phyloP scores from a whole-genome alignment of 2,888 invertebrate species.

The Drosophila macrothrix region DNA sequence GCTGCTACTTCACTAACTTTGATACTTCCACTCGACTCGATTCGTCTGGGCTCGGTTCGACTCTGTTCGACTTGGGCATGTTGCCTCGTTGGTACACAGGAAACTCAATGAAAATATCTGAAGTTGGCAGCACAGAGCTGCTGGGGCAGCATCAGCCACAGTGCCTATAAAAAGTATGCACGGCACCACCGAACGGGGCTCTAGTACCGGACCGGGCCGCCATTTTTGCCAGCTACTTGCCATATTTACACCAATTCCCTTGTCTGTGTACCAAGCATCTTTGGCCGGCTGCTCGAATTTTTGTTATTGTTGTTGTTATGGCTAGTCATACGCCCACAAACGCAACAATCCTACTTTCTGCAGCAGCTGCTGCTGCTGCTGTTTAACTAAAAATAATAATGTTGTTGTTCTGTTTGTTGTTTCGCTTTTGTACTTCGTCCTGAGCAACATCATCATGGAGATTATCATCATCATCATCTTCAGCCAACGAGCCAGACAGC shows the following conservation, averaged over 20 bases:
- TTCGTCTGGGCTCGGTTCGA: conserved; percentile 51
- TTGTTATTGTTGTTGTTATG: conserved; percentile 28
- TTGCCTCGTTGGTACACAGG: conserved; percentile 52
- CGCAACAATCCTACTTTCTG: conserved; percentile 40
- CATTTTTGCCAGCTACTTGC: conserved; percentile 68
- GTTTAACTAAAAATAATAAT: conserved; percentile 67
- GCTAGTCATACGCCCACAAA: conserved; percentile 41
- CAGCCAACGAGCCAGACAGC: conserved; percentile 41
- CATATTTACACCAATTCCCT: conserved; percentile 78
- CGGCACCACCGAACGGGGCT: conserved; percentile 18
- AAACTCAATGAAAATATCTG: conserved; percentile 79
- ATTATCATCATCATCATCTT: conserved; percentile 3
- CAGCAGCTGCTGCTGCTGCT: conserved; percentile 35
- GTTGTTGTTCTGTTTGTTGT: conserved; percentile 41
- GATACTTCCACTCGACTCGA: conserved; percentile 79
- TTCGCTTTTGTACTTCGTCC: conserved; percentile 23
- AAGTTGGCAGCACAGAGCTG: conserved; percentile 58
- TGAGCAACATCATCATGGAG: conserved; percentile 53
- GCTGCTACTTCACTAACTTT: conserved; percentile 76
- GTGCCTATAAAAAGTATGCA: conserved; percentile 67
- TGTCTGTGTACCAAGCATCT: conserved; percentile 64
- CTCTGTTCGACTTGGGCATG: conserved; percentile 34
- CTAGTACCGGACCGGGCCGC: conserved; percentile 25
- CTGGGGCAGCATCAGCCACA: conserved; percentile 42
- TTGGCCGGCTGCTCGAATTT: conserved; percentile 27